Evolutionary conservation across 2,888 invertebrate genomes (phyloP).

Genomic region (Plutella xylostella): DNA sequence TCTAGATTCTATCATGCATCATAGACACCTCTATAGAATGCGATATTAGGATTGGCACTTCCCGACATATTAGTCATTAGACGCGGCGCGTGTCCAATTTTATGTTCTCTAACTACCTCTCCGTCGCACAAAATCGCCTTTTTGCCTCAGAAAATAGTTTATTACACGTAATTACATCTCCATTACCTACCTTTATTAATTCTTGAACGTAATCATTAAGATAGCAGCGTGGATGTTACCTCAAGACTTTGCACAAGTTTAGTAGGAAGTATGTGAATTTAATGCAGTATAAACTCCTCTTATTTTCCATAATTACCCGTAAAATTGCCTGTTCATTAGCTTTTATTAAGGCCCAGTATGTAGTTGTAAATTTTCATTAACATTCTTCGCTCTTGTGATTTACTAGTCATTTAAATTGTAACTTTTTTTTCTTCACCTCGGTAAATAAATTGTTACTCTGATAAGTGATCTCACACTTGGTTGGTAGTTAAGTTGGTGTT

Average conservation of each 20-base stretch:
- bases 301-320: too few relatives aligned
- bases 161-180: constrained; percentile 8
- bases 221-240: too few relatives aligned
- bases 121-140: constrained; percentile 10
- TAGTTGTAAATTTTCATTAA: neutral
- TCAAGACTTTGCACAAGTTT: too few relatives aligned
- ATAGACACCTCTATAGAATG: too few relatives aligned
- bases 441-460: neutral
- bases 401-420: neutral
- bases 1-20: too few relatives aligned
- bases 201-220: too few relatives aligned
- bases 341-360: neutral
- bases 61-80: constrained; percentile 17
- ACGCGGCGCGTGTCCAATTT: constrained; percentile 20
- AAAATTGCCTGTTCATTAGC: too few relatives aligned
- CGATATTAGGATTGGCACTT: too few relatives aligned
- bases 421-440: neutral
- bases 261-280: too few relatives aligned
- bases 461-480: neutral
- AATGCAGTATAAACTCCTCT: too few relatives aligned
- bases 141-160: constrained; percentile 10
- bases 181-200: constrained; percentile 1
- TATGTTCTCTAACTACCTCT: constrained; percentile 20
- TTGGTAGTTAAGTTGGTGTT: too few relatives aligned
- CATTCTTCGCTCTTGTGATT: neutral